phyloP scores from a whole-genome alignment of 2,113 vertebrate genomes.

The Nymphicus hollandicus region DNA sequence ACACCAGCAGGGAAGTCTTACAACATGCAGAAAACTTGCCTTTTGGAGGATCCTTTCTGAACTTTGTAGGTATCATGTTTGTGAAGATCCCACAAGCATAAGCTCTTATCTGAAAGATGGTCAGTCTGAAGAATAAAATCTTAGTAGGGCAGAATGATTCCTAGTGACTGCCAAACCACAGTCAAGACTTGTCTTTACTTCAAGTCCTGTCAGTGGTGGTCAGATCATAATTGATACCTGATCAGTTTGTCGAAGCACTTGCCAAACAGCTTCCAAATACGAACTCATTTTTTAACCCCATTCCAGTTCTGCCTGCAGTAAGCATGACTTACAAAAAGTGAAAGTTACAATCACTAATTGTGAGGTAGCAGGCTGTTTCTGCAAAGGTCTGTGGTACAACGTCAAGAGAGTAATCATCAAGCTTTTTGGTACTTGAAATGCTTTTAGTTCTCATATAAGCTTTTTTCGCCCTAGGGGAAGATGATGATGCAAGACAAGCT shows the following conservation, averaged over 20 bases:
- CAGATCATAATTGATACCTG: not conserved
- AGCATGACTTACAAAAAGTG: not conserved
- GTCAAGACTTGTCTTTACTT: not conserved
- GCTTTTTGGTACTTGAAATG: not conserved
- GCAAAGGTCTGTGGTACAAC: not conserved
- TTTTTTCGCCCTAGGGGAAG: slow-evolving; percentile 76
- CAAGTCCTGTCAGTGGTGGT: not conserved
- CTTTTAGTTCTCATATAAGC: not conserved
- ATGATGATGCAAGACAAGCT: slow-evolving; percentile 96
- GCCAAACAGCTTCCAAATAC: not conserved
- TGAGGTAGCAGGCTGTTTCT: not conserved
- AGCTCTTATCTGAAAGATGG: not conserved
- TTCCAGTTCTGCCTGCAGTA: not conserved
- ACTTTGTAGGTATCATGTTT: not conserved
- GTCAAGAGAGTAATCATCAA: not conserved
- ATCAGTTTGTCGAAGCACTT: not conserved
- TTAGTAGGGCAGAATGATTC: not conserved
- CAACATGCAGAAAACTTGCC: not conserved
- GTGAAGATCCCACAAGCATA: not conserved
- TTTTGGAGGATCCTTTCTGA: not conserved
- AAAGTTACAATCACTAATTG: not conserved
- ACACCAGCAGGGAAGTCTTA: not conserved
- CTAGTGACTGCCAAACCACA: not conserved
- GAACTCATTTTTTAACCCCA: rapidly evolving
- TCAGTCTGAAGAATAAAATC: not conserved